Conservation (phyloP, 2,797 vertebrate genomes). For the Clarias pachynema region DNA sequence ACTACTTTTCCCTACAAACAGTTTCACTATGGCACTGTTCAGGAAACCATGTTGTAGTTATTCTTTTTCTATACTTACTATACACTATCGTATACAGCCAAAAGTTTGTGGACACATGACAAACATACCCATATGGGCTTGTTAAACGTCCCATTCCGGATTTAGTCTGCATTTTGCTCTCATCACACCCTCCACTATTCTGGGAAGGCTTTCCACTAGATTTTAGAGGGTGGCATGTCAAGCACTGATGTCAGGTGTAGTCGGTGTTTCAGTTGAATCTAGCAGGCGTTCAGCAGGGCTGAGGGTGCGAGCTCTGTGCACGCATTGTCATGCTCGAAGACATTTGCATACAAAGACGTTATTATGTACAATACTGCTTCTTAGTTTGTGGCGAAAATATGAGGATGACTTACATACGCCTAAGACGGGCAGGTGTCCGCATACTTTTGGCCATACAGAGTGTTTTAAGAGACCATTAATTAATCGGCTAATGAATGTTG, state of each 20-base stretch:
- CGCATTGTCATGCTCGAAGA: background rate
- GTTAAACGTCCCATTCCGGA: background rate
- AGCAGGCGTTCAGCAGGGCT: too few species aligned
- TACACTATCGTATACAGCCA: background rate
- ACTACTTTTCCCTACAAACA: background rate
- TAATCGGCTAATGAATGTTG: background rate
- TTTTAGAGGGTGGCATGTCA: background rate
- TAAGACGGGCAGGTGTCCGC: background rate
- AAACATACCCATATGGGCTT: background rate
- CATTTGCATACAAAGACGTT: background rate
- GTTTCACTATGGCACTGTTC: background rate
- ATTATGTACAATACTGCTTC: too few species aligned
- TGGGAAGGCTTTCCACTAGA: background rate
- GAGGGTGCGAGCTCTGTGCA: too few species aligned
- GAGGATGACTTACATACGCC: background rate
- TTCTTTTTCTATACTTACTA: background rate
- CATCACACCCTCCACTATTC: background rate
- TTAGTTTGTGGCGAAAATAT: background rate
- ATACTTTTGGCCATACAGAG: background rate
- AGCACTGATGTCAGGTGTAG: too few species aligned
- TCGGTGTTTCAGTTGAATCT: too few species aligned
- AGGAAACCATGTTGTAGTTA: background rate
- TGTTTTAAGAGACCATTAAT: background rate
- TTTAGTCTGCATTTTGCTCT: background rate
- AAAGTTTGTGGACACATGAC: background rate